Evolutionary conservation across 1,140 invertebrate genomes (phyloP).

Genomic region (Pseudoatta argentina): DNA sequence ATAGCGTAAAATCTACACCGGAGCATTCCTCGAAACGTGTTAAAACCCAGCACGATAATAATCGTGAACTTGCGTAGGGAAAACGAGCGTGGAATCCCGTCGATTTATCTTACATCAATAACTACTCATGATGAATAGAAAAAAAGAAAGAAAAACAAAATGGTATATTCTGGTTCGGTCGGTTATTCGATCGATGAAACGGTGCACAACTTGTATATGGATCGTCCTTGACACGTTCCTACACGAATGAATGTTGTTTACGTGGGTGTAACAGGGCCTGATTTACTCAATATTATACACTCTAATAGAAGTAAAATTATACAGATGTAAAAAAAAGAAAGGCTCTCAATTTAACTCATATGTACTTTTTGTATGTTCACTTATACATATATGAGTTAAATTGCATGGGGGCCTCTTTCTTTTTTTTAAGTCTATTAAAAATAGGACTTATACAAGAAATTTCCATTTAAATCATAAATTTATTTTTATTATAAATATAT

Average conservation of each 20-base stretch:
- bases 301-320: neutral
- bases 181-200: neutral
- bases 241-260: neutral
- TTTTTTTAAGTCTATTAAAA: neutral
- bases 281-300: neutral
- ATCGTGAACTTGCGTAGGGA: neutral
- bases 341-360: no score
- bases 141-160: conserved; percentile 17
- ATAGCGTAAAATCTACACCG: neutral
- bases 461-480: neutral
- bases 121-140: neutral
- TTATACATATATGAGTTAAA: neutral
- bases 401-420: neutral
- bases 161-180: conserved; percentile 1
- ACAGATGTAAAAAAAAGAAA: neutral
- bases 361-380: no score
- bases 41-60: neutral
- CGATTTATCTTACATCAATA: conserved; percentile 3
- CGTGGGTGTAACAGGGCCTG: conserved; percentile 4
- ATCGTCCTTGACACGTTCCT: conserved; percentile 26
- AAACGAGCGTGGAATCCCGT: neutral
- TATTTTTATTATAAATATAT: neutral
- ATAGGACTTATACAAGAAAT: neutral
- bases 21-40: neutral
- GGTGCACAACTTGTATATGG: no score